These are phyloP conservation scores for Rhaphigaster nebulosa DNA, from an alignment of 2,888 invertebrate species.

Conservation along the genomic window DNA sequence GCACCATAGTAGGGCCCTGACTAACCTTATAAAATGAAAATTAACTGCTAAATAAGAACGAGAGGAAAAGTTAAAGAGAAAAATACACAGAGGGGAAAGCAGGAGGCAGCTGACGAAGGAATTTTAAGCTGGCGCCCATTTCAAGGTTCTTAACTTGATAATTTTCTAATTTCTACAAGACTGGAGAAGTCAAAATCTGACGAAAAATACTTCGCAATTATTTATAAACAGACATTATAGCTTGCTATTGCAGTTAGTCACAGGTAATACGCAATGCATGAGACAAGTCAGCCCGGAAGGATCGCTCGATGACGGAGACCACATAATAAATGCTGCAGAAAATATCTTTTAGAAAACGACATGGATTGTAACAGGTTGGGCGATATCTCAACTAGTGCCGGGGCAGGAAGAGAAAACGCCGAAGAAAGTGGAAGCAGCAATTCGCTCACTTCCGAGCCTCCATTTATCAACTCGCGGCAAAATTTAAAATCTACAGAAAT, in stretches of 20 bases:
- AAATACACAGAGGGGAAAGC: neutral
- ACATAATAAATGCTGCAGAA: neutral
- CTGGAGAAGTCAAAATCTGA: neutral
- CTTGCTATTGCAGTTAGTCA: neutral
- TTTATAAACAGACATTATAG: neutral
- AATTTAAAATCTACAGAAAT: too few species aligned
- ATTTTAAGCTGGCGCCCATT: neutral
- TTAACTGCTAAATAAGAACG: neutral
- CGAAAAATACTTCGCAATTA: neutral
- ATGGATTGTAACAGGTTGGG: neutral
- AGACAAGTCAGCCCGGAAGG: neutral
- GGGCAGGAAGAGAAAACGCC: neutral
- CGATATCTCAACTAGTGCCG: neutral
- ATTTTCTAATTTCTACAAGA: too few species aligned
- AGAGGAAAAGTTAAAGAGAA: neutral
- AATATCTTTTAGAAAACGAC: constrained; percentile 8
- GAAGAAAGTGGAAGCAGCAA: constrained; percentile 8
- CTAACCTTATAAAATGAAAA: neutral
- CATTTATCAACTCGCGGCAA: constrained; percentile 2
- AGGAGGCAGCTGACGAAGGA: neutral
- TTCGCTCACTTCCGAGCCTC: neutral
- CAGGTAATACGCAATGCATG: neutral
- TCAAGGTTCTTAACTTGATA: neutral
- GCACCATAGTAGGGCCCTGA: neutral
- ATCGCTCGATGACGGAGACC: neutral